phyloP scores from a whole-genome alignment of 2,888 invertebrate species.

The Hydrotaea cyrtoneurina region DNA sequence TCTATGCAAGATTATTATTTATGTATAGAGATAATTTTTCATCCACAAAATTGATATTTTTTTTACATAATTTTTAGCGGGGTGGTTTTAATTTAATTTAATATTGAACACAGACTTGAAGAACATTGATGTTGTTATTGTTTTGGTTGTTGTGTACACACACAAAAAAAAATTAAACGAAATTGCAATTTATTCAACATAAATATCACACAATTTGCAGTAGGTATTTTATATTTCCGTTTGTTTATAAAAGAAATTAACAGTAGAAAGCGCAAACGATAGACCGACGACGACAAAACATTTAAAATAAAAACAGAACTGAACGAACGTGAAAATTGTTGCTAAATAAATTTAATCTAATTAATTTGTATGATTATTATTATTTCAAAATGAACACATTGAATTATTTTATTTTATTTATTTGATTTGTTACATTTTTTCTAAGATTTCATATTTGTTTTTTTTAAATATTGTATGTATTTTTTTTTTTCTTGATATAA shows the following conservation, averaged over 20 bases:
- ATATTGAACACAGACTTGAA: constrained; percentile 17
- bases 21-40: constrained; percentile 13
- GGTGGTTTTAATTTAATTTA: too few relatives aligned
- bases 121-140: constrained; percentile 8
- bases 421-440: constrained; percentile 49
- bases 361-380: constrained; percentile 29
- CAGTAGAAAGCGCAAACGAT: too few relatives aligned
- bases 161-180: constrained; percentile 20
- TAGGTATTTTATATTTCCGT: too few relatives aligned
- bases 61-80: too few relatives aligned
- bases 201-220: neutral
- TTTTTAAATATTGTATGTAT: constrained; percentile 27
- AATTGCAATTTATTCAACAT: neutral
- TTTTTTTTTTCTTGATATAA: constrained; percentile 20
- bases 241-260: too few relatives aligned
- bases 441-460: constrained; percentile 32
- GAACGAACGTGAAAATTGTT: neutral
- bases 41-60: neutral
- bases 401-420: constrained; percentile 25
- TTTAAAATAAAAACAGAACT: too few relatives aligned
- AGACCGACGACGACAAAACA: too few relatives aligned
- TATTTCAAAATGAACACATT: constrained; percentile 52
- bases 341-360: constrained; percentile 40
- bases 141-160: neutral
- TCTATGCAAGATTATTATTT: constrained; percentile 12